A percentile compares a stretch with the other conserved stretches of the same genome.
Conservation (phyloP, 1,140 invertebrate species). For the Dolichoris vasculosae region DNA sequence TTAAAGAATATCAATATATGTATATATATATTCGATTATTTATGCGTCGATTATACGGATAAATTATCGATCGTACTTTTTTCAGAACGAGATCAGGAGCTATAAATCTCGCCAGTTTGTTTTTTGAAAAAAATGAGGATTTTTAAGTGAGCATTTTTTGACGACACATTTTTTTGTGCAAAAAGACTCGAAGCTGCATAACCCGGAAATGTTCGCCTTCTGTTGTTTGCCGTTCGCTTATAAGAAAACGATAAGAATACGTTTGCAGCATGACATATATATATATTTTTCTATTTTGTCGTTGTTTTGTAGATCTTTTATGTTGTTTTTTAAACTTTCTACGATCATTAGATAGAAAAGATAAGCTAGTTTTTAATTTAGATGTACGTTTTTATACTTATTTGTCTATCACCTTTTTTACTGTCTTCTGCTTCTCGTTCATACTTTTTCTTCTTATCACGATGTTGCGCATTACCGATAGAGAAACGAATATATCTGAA, state of each 20-base stretch:
- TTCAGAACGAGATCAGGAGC: slow-evolving; percentile 58
- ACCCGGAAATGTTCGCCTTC: slow-evolving; percentile 15
- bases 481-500: neutral
- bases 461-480: neutral
- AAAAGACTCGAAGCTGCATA: slow-evolving; percentile 9
- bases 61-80: slow-evolving; percentile 51
- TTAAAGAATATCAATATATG: neutral
- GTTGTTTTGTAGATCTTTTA: slow-evolving; percentile 15
- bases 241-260: slow-evolving; percentile 32
- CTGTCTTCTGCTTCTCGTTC: neutral
- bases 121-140: slow-evolving; percentile 57
- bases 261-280: slow-evolving; percentile 37
- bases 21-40: neutral
- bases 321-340: neutral
- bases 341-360: neutral
- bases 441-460: neutral
- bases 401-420: slow-evolving; percentile 3
- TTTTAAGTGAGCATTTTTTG: slow-evolving; percentile 60
- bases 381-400: neutral
- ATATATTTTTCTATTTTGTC: slow-evolving; percentile 13
- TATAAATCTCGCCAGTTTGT: slow-evolving; percentile 51
- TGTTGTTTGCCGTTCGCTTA: slow-evolving; percentile 46
- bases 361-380: neutral
- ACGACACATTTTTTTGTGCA: slow-evolving; percentile 41
- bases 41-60: neutral